Evolutionary conservation across 2,797 vertebrate genomes (phyloP), one percentile per base, ranked within the genome.

Genomic region (Bucorvus abyssinicus): DNA sequence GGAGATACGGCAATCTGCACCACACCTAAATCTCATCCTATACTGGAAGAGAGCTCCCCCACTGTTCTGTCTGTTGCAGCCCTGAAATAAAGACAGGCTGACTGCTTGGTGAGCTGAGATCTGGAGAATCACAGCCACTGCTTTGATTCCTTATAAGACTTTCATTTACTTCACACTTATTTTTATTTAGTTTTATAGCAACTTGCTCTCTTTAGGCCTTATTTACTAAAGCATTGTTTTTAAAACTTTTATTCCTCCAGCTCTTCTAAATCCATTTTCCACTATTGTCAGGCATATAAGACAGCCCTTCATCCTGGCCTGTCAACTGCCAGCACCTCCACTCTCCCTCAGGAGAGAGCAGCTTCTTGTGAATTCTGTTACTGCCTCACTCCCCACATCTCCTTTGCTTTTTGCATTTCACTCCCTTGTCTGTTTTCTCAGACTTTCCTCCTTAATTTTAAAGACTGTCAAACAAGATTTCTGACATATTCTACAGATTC

Each of bases 381-480:
- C 36, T 85, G 38, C 23, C 17, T 89, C 38, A 36, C 29, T 71
- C 50, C 19, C 40, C 38, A 71, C 20, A 63, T 74, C 34, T 45
- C 30, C 4, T 10, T 86, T 86, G 29, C 65, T 68, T 73, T 74
- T 83, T 89, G 55, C 11, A 75, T 91, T 86, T 94, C 44, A 69
- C 59, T 94, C 34, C 29, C 10, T 75, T 71, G 8, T 42, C 78
- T 88, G 27, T 82, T 92, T 94, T 59, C 53, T 73, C 50, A 92
- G n/a, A 61, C 7, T 77, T 75, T 53, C 21, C 56, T 89, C 47
- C 38, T 92, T 84, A 52, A 42, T 88, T 94, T 94, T 80, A 92
- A 76, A 64, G 67, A 19, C 14, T 49, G 22, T 57, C 50, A 93
- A 59, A 87, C 45, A 93, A 93, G 59, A 81, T 94, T 94, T 92